Percentiles rank a stretch among this genome's conserved stretches.
These are phyloP conservation scores for Rugalucina vietnamica DNA, from an alignment of 2,888 invertebrate genomes.

Conservation along the genomic window DNA sequence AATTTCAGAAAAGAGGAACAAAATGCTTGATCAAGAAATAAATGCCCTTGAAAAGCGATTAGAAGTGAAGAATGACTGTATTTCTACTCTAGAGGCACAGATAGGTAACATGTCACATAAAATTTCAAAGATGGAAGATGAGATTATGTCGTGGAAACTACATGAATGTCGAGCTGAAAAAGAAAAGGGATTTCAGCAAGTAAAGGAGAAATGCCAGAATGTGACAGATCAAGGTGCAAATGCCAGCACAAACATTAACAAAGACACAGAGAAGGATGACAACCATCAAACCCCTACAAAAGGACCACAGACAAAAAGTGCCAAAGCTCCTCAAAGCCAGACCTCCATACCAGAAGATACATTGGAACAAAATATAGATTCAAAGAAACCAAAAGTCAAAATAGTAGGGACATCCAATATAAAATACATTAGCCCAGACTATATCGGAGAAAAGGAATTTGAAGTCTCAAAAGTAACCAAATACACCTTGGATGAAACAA, in stretches of 20 bases:
- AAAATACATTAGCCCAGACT: not conserved
- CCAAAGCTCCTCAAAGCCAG: not conserved
- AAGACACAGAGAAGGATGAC: not conserved
- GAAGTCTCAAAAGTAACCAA: not conserved
- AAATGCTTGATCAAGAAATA: not conserved
- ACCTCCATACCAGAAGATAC: not conserved
- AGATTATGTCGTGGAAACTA: not conserved
- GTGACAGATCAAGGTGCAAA: not conserved
- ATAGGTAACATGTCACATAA: not conserved
- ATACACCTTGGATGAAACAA: not conserved
- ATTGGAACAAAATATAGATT: not conserved
- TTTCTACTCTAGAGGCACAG: not conserved
- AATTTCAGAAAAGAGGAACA: not conserved
- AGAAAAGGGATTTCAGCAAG: not conserved
- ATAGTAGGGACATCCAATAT: not conserved
- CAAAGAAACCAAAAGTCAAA: not conserved
- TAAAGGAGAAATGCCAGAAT: not conserved
- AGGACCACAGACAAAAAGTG: not conserved
- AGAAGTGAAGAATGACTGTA: not conserved
- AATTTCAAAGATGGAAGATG: not conserved
- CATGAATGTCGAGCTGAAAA: not conserved
- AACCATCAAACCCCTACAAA: not conserved
- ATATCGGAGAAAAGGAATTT: not conserved
- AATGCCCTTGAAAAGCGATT: not conserved
- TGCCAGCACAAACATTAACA: not conserved